These are phyloP conservation scores for Callimorpha dominula DNA, from an alignment of 2,888 invertebrate species.

Conservation along the genomic window DNA sequence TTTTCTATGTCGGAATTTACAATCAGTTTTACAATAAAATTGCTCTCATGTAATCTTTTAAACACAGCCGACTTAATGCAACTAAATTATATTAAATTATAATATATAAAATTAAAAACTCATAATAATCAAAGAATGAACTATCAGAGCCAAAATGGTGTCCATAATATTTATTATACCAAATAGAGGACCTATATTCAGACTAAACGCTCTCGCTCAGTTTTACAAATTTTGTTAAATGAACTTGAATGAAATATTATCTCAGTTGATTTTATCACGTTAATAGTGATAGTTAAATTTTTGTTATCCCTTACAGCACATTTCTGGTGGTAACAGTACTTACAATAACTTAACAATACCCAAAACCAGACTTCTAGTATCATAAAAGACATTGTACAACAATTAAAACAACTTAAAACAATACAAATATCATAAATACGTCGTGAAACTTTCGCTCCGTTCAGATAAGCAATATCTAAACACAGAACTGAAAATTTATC, in stretches of 20 bases:
- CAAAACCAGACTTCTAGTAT: not conserved
- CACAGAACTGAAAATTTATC: constrained; percentile 15
- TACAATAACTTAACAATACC: not conserved
- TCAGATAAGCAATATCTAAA: constrained; percentile 15
- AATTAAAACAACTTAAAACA: not conserved
- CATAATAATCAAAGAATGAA: too few relatives aligned
- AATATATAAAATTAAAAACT: too few relatives aligned
- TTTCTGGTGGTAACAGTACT: not conserved
- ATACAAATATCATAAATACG: not conserved
- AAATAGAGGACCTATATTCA: too few relatives aligned
- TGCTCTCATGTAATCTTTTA: too few relatives aligned
- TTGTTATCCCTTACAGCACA: not conserved
- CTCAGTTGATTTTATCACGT: too few relatives aligned
- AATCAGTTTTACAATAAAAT: not conserved
- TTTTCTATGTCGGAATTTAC: not conserved
- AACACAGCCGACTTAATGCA: too few relatives aligned
- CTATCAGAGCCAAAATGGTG: too few relatives aligned
- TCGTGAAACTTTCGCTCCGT: not conserved
- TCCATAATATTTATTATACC: too few relatives aligned
- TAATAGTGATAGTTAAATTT: not conserved
- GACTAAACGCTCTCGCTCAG: too few relatives aligned
- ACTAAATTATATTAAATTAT: too few relatives aligned
- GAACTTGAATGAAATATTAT: too few relatives aligned
- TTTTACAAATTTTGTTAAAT: too few relatives aligned
- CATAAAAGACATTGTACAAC: not conserved